Evolutionary conservation across 2,797 vertebrate genomes (phyloP).

Genomic region (Apodemus agrarius): DNA sequence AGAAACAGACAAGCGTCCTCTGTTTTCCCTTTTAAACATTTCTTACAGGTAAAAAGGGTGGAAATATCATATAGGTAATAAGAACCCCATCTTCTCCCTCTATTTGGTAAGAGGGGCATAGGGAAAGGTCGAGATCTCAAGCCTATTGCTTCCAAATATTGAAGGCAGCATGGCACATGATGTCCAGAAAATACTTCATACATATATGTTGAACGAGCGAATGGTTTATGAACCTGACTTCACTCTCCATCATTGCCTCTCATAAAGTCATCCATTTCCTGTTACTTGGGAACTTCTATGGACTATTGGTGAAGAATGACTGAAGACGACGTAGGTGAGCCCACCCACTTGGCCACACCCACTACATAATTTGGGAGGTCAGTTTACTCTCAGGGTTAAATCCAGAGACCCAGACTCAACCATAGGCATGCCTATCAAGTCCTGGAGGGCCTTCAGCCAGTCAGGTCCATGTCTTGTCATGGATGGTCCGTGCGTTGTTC

Average conservation of each 20-base stretch:
- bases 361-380: background rate
- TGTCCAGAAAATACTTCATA: background rate
- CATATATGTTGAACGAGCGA: background rate
- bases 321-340: background rate
- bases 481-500: slow-evolving; percentile 62
- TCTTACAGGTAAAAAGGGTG: slow-evolving; percentile 16
- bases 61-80: background rate
- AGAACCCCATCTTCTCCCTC: background rate
- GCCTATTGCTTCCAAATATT: background rate
- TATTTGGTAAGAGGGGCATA: background rate
- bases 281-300: background rate
- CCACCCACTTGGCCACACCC: background rate
- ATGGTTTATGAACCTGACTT: background rate
- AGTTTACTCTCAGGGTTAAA: background rate
- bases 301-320: background rate
- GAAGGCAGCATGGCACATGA: background rate
- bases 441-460: background rate
- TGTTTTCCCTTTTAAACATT: background rate
- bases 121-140: background rate
- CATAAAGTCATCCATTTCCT: background rate
- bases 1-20: background rate
- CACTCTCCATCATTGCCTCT: background rate
- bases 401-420: background rate
- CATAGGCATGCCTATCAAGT: background rate
- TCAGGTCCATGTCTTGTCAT: background rate